Percentiles rank a stretch among this genome's conserved stretches.
Evolutionary conservation across 2,113 vertebrate species (phyloP).

Genomic region (Leptocoma aspasia): DNA sequence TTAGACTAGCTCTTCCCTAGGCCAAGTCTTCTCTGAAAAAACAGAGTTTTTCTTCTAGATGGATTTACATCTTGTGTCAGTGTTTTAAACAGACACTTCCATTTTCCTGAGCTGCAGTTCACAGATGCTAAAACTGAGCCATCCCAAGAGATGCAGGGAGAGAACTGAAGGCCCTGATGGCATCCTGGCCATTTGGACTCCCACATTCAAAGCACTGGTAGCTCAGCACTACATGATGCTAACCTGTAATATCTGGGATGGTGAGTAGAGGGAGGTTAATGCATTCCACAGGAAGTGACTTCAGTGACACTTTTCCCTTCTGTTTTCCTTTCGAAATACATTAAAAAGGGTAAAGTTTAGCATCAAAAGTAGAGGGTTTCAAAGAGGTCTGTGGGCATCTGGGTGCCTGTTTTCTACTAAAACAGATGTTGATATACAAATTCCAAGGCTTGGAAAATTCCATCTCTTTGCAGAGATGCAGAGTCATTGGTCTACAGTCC

Average conservation of each 20-base stretch:
- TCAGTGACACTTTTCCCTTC: background rate
- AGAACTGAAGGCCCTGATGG: background rate
- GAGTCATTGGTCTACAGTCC: background rate
- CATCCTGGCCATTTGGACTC: background rate
- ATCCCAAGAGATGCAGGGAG: background rate
- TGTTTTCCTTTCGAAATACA: background rate
- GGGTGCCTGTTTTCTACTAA: background rate
- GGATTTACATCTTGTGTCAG: background rate
- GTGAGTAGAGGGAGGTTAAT: background rate
- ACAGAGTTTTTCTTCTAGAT: background rate
- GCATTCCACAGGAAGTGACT: background rate
- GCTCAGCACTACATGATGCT: background rate
- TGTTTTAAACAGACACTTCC: background rate
- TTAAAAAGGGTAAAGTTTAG: background rate
- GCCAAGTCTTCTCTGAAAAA: background rate
- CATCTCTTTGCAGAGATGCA: background rate
- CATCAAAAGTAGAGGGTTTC: background rate
- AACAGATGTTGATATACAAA: background rate
- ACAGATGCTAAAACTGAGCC: background rate
- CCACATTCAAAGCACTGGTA: background rate
- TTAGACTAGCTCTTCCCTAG: background rate
- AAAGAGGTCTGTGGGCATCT: background rate
- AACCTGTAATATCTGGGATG: background rate
- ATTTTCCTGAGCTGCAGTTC: background rate
- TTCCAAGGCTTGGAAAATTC: background rate